Evolutionary conservation across 2,888 invertebrate species (phyloP), one percentile per base, ranked within the genome.

Genomic region (Agrochola lota): DNA sequence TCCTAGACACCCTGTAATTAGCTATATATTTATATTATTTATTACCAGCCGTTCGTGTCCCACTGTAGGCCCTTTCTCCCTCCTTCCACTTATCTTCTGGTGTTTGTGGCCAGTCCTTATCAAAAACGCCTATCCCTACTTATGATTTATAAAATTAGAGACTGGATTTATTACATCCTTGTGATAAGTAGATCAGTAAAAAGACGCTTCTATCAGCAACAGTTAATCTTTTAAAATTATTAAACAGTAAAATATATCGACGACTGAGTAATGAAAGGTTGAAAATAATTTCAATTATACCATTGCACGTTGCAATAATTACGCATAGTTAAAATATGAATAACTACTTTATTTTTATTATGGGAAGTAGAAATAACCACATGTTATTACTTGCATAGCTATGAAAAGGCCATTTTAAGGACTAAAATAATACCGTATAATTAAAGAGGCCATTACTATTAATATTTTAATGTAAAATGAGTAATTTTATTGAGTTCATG

Each of bases 201-300:
- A 73, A 73, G 2, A 17, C 0, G 2, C 4, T 26, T 20, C 20
- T 81, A 35, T 23, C 30, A 74, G 17, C 9, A 74, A 7, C 35
- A 59, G 63, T 11, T 71, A 59, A 74, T 69, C 9, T 23, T 26
- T 23, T 20, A 17, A 30, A 74, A 40, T 40, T 0, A 26, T 77
- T 26, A 26, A 46, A 49, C 57, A 57, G 23, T 57, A 43, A 57
- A 52, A 52, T 20, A 40, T 15, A 23, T 49, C 0, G 0, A 26
- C 11, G 4, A n/a, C 17, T 17, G 40, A 62, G 20, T 26, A 7
- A 20, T 23, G 20, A 26, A 4, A 30, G 0, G 1, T 17, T 40
- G 8, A 82, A 62, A 26, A 63, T 63, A 17, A 68, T 57, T 83
- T 77, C 8, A 76, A 67, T 83, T 52, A 49, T 23, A 57, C 46